These are phyloP conservation scores for Brachionichthys hirsutus DNA, from an alignment of 2,113 vertebrate species.

Conservation along the genomic window DNA sequence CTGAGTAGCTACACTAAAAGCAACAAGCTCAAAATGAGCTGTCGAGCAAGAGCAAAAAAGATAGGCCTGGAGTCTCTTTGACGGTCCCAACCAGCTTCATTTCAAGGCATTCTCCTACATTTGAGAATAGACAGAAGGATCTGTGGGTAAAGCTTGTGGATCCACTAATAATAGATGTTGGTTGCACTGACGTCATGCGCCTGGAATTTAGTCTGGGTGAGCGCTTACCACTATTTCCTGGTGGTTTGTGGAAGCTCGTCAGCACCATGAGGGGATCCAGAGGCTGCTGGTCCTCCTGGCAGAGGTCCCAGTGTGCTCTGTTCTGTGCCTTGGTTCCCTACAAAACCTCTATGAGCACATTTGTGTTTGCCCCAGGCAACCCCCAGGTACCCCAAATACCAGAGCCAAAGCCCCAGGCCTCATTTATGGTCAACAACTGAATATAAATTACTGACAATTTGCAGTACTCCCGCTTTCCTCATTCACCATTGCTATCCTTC, in stretches of 20 bases:
- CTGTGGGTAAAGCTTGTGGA: conserved; percentile 62
- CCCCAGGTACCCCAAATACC: conserved; percentile 22
- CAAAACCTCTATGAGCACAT: conserved; percentile 40
- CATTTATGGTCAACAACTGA: conserved; percentile 35
- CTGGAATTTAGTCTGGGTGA: conserved; percentile 72
- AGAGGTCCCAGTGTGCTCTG: conserved; percentile 36
- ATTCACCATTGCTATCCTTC: neutral
- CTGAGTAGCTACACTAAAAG: conserved; percentile 50
- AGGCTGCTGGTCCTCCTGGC: conserved; percentile 58
- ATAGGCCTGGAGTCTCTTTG: conserved; percentile 42
- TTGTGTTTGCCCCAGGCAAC: conserved; percentile 33
- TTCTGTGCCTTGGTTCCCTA: conserved; percentile 34
- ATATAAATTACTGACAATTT: neutral
- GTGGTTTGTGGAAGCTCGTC: conserved; percentile 64
- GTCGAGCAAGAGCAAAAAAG: conserved; percentile 32
- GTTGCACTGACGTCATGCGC: conserved; percentile 73
- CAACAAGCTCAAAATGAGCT: conserved; percentile 40
- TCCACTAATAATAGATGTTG: conserved; percentile 73
- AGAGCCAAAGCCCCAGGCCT: conserved; percentile 25
- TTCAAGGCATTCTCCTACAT: conserved; percentile 13
- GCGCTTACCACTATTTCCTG: conserved; percentile 61
- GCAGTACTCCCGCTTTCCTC: too few relatives aligned
- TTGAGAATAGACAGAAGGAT: conserved; percentile 44
- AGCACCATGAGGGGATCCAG: conserved; percentile 57
- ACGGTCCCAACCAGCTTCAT: conserved; percentile 31